Base-by-base conservation (phyloP, 2,113 vertebrate species). In the Dicentrarchus labrax region DNA sequence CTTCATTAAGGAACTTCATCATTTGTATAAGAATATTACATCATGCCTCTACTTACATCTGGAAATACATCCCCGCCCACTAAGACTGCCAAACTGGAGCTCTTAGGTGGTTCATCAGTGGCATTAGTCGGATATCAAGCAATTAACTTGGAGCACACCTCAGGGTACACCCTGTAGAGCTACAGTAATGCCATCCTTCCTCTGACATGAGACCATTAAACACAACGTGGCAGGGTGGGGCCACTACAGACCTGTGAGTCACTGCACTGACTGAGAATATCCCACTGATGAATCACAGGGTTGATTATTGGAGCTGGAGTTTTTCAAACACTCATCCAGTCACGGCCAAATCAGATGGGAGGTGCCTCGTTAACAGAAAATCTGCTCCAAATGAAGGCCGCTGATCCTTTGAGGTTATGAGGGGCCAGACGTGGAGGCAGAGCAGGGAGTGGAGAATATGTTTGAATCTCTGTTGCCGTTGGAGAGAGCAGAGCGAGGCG, bases 261-360 rank as follows among this genome's bases (percentile, higher is more conserved):
- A 88, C 60, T 76, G 67, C 56, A 22, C 66, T 78, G 73, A 79
- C 70, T 36, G 24, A 85, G 47, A 62, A 59, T 64, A 50, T 67
- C 72, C 24, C 22, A 22, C 80, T 56, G 47, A 76, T 82, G 80
- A 91, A 71, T 89, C 72, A 86, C 83, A 65, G 62, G 61, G 38
- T 45, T 78, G 80, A 79, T 73, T 72, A 71, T 67, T 57, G 74
- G 30, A 81, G 77, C 66, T 69, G 30, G 36, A 70, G 64, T 79
- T 69, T 82, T 86, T 66, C 12, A 72, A 66, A 64, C 72, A 51
- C 15, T 71, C 16, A 8, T 45, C 24, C 72, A 73, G 36, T 62
- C 57, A 47, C 5, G 6, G 68, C 71, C n/a, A 57, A 61, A 86
- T 61, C 61, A 71, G 72, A 65, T 22, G 16, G 16, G 22, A 75